Base-by-base conservation (phyloP, 2,797 vertebrate species). In the Coregonus sp. region DNA sequence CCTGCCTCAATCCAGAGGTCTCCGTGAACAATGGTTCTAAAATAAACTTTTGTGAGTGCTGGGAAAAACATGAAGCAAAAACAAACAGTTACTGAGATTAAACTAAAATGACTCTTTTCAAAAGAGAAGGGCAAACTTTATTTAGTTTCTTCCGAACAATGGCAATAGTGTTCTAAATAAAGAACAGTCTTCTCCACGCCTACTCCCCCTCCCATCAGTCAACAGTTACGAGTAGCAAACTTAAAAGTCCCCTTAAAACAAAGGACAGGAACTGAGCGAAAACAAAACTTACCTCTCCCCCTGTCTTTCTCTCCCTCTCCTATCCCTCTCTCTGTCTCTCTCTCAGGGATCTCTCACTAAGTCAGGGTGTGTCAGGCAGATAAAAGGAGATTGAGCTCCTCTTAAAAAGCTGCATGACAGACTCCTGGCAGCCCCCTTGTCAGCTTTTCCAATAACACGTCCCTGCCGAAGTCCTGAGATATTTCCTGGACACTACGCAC, bases 381-480 rank as follows among this genome's bases (percentile, higher is more conserved):
- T 85, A 83, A 89, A 89, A 75, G 78, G 78, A 85, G 86, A 80
- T 12, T 16, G 74, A 85, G 83, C 74, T 81, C 78, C 73, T 78
- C 68, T 78, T 70, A 81, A 83, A 9, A 90, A 91, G 90, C 80
- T 83, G 83, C 93, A 92, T 92, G 86, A 86, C 87, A 86, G 47
- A 86, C 77, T 94, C 92, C 80, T 77, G 92, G 84, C 88, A 91
- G 91, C 93, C 75, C 80, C 75, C 93, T 89, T 91, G 94, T 97
- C 96, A 97, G 93, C 94, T 96, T 98, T 98, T 98, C 96, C 97
- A 96, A 83, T 91, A 91, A 94, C 89, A 93, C 91, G 94, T 95
- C 95, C 94, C 96, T 94, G 95, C 94, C 94, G 95, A 95, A 90
- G 95, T 94, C 92, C 93, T 50, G 90, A 95, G 96, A 93, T 92